Evolutionary conservation across 2,888 invertebrate species (phyloP).

Genomic region (Ormia ochracea): DNA sequence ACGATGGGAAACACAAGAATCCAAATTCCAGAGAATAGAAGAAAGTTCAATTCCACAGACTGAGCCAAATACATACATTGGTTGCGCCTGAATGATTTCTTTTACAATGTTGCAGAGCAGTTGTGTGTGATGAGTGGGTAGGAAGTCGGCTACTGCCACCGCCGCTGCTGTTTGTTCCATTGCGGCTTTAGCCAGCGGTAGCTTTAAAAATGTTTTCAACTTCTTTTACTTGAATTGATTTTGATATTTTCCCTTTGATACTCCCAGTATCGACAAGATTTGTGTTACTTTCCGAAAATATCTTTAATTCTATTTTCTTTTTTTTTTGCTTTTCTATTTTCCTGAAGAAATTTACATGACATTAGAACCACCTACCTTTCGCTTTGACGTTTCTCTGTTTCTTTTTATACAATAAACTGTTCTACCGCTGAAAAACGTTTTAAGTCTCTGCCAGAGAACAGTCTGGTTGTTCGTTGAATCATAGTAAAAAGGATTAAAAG

Average conservation of each 20-base stretch:
- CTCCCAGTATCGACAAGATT: slow-evolving; percentile 46
- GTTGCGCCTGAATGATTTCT: slow-evolving; percentile 59
- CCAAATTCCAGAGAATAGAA: background rate
- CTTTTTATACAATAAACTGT: slow-evolving; percentile 9
- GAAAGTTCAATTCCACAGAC: slow-evolving; percentile 5
- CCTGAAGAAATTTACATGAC: slow-evolving; percentile 47
- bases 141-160: background rate
- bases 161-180: background rate
- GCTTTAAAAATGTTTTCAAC: slow-evolving; percentile 9
- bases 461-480: background rate
- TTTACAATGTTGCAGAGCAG: slow-evolving; percentile 15
- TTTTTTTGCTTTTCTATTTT: background rate
- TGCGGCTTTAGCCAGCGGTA: slow-evolving; percentile 12
- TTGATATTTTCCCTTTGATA: slow-evolving; percentile 44
- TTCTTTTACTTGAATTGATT: slow-evolving; percentile 56
- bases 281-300: slow-evolving; percentile 29
- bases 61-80: slow-evolving; percentile 37
- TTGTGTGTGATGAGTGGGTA: background rate
- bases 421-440: slow-evolving; percentile 6
- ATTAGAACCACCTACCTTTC: slow-evolving; percentile 54
- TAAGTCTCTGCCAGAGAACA: background rate
- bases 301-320: background rate
- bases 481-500: slow-evolving; percentile 40
- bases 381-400: slow-evolving; percentile 16
- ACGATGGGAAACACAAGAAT: slow-evolving; percentile 6